These are phyloP conservation scores for Varanus komodoensis DNA, from an alignment of 2,113 vertebrate species.

Conservation along the genomic window DNA sequence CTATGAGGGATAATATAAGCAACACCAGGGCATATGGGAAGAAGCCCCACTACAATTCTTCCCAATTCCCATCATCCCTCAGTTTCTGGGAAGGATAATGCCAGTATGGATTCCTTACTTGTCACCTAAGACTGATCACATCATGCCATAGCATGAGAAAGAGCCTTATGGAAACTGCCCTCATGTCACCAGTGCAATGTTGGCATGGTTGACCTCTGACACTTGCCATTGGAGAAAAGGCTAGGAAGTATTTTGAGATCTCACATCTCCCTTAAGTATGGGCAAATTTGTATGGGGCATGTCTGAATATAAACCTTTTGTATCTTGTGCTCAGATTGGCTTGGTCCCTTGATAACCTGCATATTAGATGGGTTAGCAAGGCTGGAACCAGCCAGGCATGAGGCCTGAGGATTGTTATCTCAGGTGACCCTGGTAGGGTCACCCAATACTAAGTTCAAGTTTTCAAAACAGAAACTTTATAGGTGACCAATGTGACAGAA, in stretches of 20 bases:
- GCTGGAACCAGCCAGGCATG: not conserved
- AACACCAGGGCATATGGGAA: not conserved
- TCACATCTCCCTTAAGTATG: not conserved
- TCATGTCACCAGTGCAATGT: not conserved
- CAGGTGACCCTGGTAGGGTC: not conserved
- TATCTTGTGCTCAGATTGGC: not conserved
- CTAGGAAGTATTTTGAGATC: not conserved
- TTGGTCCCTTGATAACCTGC: not conserved
- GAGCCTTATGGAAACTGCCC: not conserved
- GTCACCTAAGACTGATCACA: not conserved
- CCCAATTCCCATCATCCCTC: not conserved
- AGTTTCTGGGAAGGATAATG: not conserved
- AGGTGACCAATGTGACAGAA: slow-evolving; percentile 6
- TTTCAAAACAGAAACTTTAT: slow-evolving; percentile 8
- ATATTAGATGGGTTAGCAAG: not conserved
- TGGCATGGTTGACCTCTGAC: too few species aligned
- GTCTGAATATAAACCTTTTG: not conserved
- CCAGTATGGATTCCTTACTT: not conserved
- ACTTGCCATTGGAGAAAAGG: not conserved
- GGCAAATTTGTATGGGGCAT: not conserved
- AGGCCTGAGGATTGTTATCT: not conserved
- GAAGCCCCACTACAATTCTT: not conserved
- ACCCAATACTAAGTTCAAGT: not conserved
- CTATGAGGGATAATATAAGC: not conserved
- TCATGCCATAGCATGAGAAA: not conserved